phyloP scores from a whole-genome alignment of 2,888 invertebrate genomes.

The Sisyra terminalis region DNA sequence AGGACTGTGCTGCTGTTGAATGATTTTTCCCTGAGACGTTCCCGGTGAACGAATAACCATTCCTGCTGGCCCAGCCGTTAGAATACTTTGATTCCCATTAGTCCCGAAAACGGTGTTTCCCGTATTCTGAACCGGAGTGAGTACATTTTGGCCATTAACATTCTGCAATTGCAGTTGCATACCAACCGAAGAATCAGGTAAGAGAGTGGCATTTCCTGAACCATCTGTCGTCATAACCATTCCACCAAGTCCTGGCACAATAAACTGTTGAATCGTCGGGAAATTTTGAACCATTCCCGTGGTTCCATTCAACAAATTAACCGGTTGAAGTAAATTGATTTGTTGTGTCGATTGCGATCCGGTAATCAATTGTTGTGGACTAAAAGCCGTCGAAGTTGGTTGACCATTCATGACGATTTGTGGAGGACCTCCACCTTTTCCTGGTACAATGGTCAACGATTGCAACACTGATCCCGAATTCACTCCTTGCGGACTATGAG shows the following conservation, averaged over 20 bases:
- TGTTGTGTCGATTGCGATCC: constrained; percentile 32
- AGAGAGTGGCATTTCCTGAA: constrained; percentile 42
- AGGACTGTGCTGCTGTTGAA: constrained; percentile 45
- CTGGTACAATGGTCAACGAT: constrained; percentile 60
- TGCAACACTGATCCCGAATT: constrained; percentile 54
- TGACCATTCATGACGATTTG: constrained; percentile 67
- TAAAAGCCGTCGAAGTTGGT: constrained; percentile 34
- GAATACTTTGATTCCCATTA: constrained; percentile 41
- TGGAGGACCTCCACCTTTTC: constrained; percentile 53
- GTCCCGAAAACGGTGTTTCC: constrained; percentile 40
- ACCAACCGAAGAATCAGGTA: constrained; percentile 52
- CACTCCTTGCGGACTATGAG: constrained; percentile 45
- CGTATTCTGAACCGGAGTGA: constrained; percentile 53
- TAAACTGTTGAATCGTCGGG: constrained; percentile 66
- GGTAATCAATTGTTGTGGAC: constrained; percentile 51
- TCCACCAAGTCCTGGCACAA: constrained; percentile 62
- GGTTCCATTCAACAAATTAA: constrained; percentile 58
- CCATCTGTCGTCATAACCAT: constrained; percentile 73
- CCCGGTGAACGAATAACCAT: constrained; percentile 62
- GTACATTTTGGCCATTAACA: constrained; percentile 59
- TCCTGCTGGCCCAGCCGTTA: constrained; percentile 48
- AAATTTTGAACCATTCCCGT: constrained; percentile 57
- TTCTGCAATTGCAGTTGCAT: constrained; percentile 66
- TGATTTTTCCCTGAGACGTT: constrained; percentile 52
- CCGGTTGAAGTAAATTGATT: constrained; percentile 63